Evolutionary conservation across 1,140 invertebrate genomes (phyloP), one percentile per base, ranked within the genome.

Genomic region (Cotesia vestalis): DNA sequence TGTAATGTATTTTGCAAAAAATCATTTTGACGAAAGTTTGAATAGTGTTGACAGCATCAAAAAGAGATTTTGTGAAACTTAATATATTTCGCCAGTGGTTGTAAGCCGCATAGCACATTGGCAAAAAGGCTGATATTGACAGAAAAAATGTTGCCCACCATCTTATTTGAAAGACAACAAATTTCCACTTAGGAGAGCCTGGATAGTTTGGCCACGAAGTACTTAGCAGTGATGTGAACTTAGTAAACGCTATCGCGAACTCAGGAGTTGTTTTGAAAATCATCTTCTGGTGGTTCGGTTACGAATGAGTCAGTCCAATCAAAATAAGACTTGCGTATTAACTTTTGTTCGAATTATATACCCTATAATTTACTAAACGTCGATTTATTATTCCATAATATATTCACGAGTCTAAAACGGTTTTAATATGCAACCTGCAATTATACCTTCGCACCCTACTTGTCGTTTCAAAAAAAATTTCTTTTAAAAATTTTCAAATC

Each of bases 181-280:
- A 60, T 38, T 68, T 6, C 0, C 61, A 63, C 11, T 46, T 72
- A 4, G 20, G 73, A 4, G 67, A 35, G 6, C 68, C 74, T 14
- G 4, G 9, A 14, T 55, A 4, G 34, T 72, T 27, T 27, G 79
- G 79, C 79, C 79, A 80, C 1, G 73, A 75, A 12, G 69, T 75
- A 5, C 72, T 71, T 1, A 79, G 36, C 9, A 6, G 27, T 0
- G 71, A 70, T 1, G 52, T 40, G 5, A 77, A 5, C 66, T 73
- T 70, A 4, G 73, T 64, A 4, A 75, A 62, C 2, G 20, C 34
- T 3, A 78, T 11, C 4, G 69, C 61, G 8, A 53, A 63, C 36
- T 71, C 69, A 5, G 69, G 69, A 35, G 66, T 52, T 67, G 27
- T 6, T 11, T 52, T 20, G 17, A 67, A 38, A 9, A 67, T 67